A percentile compares a stretch with the other conserved stretches of the same genome.
Evolutionary conservation across 1,140 invertebrate genomes (phyloP).

Genomic region (Sycophila sp.): DNA sequence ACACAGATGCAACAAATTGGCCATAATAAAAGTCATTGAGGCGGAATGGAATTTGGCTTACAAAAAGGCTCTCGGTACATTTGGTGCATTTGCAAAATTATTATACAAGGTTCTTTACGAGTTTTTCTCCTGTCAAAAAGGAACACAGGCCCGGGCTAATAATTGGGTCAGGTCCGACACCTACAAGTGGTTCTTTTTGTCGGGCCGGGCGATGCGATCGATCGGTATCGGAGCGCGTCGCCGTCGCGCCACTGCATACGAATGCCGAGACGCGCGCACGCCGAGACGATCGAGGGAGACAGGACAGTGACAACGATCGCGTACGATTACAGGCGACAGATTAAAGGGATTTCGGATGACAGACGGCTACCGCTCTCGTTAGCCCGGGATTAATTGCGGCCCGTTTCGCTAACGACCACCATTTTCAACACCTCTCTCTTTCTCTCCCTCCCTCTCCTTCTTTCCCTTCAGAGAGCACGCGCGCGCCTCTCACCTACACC

Average conservation of each 20-base stretch:
- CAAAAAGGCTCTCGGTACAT: too few relatives aligned
- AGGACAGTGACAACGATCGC: conserved; percentile 29
- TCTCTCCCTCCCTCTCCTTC: background rate
- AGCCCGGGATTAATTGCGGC: conserved; percentile 44
- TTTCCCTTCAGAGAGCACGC: too few relatives aligned
- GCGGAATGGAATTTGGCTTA: too few relatives aligned
- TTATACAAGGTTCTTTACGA: background rate
- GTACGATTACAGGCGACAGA: conserved; percentile 28
- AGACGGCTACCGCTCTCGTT: conserved; percentile 46
- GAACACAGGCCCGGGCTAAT: background rate
- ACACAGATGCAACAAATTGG: too few relatives aligned
- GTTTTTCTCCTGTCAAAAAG: background rate
- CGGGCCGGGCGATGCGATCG: background rate
- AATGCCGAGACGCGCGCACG: too few relatives aligned
- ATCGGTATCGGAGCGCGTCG: background rate
- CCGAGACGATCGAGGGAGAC: background rate
- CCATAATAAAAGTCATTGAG: too few relatives aligned
- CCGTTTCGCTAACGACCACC: conserved; percentile 46
- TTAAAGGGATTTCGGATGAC: conserved; percentile 44
- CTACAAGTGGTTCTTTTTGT: background rate
- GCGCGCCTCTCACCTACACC: conserved; percentile 3
- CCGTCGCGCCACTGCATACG: background rate
- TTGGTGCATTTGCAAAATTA: conserved; percentile 2
- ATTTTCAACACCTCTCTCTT: conserved; percentile 41
- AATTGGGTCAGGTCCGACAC: background rate